Evolutionary conservation across 2,888 invertebrate species (phyloP).

Genomic region (Bursaphelenchus okinawaensis): DNA sequence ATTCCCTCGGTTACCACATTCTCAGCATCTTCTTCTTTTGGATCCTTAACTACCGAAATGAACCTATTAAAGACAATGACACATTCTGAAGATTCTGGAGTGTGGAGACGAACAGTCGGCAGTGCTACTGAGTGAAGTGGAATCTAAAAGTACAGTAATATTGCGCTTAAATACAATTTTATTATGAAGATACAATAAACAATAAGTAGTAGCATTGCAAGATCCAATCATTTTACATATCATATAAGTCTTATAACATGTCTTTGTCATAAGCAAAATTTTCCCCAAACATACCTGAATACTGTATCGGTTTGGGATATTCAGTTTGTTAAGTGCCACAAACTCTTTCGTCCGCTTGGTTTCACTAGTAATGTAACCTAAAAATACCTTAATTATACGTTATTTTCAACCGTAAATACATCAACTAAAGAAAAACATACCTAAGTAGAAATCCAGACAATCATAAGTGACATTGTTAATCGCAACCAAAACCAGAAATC

Average conservation of each 20-base stretch:
- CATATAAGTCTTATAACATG: no score
- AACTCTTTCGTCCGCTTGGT: neutral
- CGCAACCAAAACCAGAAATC: slow-evolving; percentile 13
- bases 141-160: no score
- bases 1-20: neutral
- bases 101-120: slow-evolving; percentile 8
- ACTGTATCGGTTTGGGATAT: neutral
- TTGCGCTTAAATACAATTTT: no score
- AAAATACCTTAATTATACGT: no score
- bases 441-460: slow-evolving; percentile 16
- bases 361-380: neutral
- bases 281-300: neutral
- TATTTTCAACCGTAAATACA: neutral
- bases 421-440: slow-evolving; percentile 8
- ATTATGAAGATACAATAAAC: no score
- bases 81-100: slow-evolving; percentile 22
- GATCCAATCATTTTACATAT: no score
- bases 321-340: neutral
- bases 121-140: neutral
- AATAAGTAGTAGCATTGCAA: no score
- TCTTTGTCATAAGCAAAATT: neutral
- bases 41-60: neutral
- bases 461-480: neutral
- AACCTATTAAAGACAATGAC: slow-evolving; percentile 19
- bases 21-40: slow-evolving; percentile 2